Conservation (phyloP, 1,140 invertebrate species). For the Aphelenchoides avenae region DNA sequence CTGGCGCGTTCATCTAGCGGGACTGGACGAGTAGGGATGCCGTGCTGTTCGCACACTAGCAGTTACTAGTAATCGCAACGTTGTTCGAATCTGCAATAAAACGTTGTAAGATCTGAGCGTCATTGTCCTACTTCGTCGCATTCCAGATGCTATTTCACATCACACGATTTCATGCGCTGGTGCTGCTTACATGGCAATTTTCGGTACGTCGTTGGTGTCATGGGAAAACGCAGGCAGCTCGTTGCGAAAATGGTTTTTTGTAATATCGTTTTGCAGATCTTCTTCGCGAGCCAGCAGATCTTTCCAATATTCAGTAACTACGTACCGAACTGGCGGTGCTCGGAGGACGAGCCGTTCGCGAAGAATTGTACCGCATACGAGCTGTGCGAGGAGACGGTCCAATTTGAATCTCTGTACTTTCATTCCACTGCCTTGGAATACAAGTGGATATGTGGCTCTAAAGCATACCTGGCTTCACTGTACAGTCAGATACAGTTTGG, state of each 20-base stretch:
- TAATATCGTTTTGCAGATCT: slow-evolving; percentile 28
- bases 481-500: slow-evolving; percentile 32
- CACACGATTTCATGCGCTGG: slow-evolving; percentile 54
- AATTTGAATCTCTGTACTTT: slow-evolving; percentile 38
- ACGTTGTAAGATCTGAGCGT: not conserved
- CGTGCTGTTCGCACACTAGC: not conserved
- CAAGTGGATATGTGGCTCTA: slow-evolving; percentile 48
- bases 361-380: slow-evolving; percentile 36
- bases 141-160: slow-evolving; percentile 49
- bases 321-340: slow-evolving; percentile 51
- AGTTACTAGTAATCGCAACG: not conserved
- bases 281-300: slow-evolving; percentile 55
- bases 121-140: not conserved
- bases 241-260: too few species aligned
- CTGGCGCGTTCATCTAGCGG: not conserved
- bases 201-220: slow-evolving; percentile 14
- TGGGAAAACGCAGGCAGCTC: too few species aligned
- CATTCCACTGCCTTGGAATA: slow-evolving; percentile 51
- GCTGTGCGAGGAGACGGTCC: slow-evolving; percentile 23
- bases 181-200: slow-evolving; percentile 56
- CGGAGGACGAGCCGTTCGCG: slow-evolving; percentile 21
- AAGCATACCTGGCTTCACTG: slow-evolving; percentile 38
- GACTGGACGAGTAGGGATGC: not conserved
- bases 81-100: not conserved
- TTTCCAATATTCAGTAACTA: slow-evolving; percentile 58